Conservation (phyloP, 2,113 vertebrate species). For the Alaudala cheleensis region DNA sequence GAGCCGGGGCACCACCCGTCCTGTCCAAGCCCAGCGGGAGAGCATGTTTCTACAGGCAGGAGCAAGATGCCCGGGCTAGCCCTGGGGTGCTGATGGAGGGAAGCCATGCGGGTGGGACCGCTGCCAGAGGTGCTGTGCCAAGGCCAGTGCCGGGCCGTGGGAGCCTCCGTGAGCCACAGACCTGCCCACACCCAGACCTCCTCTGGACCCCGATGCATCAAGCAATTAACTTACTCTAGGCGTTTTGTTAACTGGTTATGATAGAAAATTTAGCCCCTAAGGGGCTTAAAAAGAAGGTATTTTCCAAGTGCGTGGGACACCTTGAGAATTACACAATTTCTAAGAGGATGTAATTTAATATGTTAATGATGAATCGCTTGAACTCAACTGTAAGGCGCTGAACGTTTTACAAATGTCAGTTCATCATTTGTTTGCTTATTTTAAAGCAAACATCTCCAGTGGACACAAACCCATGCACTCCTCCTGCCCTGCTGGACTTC, state of each 20-base stretch:
- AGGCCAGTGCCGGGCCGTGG: fast-evolving
- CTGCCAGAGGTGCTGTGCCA: not conserved
- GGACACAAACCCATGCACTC: not conserved
- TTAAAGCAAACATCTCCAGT: not conserved
- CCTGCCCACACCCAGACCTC: not conserved
- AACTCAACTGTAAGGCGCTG: not conserved
- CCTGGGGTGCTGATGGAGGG: not conserved
- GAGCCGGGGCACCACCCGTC: not conserved
- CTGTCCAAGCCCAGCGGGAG: not conserved
- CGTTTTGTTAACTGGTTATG: not conserved
- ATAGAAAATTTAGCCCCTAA: not conserved
- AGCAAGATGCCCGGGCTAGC: not conserved
- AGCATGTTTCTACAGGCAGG: not conserved
- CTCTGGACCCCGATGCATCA: not conserved
- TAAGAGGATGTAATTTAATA: not conserved
- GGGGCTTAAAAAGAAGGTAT: not conserved
- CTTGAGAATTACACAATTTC: not conserved
- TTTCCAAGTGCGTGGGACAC: not conserved
- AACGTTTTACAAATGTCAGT: not conserved
- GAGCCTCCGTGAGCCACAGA: not conserved
- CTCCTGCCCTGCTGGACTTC: not conserved
- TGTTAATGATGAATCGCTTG: not conserved
- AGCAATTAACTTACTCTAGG: not conserved
- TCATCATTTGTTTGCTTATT: not conserved
- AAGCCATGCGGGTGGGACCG: not conserved